Evolutionary conservation across 2,888 invertebrate species (phyloP).

Genomic region (Anthoptus insignis): DNA sequence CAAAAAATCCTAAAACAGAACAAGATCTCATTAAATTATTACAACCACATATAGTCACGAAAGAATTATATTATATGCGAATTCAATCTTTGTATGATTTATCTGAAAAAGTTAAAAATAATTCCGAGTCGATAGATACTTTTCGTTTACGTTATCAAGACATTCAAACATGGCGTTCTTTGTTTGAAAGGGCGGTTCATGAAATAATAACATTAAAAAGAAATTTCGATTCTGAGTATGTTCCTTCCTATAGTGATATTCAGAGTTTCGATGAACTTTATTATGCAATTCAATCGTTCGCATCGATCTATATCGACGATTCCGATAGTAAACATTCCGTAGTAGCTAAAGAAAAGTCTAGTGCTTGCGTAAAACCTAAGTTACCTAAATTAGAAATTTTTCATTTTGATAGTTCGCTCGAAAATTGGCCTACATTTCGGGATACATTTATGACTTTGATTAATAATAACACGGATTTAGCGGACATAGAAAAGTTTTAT

Average conservation of each 20-base stretch:
- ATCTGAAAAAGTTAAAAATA: background rate
- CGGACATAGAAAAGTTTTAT: slow-evolving; percentile 22
- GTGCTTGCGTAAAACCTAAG: background rate
- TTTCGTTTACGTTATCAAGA: background rate
- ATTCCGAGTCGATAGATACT: background rate
- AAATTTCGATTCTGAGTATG: background rate
- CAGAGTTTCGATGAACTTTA: background rate
- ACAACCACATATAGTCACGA: background rate
- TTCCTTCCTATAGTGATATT: background rate
- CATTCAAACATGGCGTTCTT: background rate
- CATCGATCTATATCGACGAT: background rate
- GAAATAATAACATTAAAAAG: background rate
- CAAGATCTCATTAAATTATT: background rate
- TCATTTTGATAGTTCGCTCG: slow-evolving; percentile 6
- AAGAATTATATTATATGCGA: background rate
- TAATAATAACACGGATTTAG: background rate
- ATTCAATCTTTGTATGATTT: slow-evolving; percentile 4
- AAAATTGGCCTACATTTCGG: slow-evolving; percentile 21
- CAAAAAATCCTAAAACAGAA: background rate
- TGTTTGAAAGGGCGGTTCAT: background rate
- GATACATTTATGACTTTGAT: slow-evolving; percentile 18
- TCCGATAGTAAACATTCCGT: background rate
- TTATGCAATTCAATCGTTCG: background rate
- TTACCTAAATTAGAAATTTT: background rate
- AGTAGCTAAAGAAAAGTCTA: background rate